Conservation (phyloP, 2,797 vertebrate genomes). For the Sarcophilus harrisii region DNA sequence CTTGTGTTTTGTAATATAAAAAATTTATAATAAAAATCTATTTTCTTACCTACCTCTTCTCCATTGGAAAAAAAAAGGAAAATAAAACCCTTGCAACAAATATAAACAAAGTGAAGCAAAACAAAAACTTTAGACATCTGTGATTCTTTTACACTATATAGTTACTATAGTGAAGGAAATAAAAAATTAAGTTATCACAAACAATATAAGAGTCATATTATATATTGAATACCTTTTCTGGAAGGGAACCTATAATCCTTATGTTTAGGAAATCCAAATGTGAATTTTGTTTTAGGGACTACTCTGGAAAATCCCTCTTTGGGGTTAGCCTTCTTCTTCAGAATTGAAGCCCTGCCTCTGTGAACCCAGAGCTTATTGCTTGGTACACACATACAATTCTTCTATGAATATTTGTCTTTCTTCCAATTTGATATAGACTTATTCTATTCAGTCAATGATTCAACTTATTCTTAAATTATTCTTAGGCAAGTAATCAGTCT, state of each 20-base stretch:
- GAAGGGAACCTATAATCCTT: background rate
- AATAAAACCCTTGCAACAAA: background rate
- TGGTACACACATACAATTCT: background rate
- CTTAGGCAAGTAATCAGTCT: background rate
- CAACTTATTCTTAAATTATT: background rate
- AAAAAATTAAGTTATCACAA: background rate
- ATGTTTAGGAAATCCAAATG: background rate
- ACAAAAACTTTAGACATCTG: background rate
- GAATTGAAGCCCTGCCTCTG: background rate
- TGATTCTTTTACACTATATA: background rate
- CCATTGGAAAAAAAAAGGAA: background rate
- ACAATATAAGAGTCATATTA: background rate
- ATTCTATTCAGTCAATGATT: background rate
- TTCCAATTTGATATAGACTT: background rate
- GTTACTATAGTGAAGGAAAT: background rate
- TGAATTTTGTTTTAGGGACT: background rate
- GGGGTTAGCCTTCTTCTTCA: background rate
- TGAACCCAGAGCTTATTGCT: background rate
- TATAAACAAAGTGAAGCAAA: background rate
- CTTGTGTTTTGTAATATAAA: background rate
- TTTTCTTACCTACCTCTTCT: background rate
- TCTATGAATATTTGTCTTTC: background rate
- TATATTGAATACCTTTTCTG: background rate
- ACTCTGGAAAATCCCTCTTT: background rate
- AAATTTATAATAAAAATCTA: background rate